Conservation (phyloP, 2,797 vertebrate genomes). For the Graptemys geographica region DNA sequence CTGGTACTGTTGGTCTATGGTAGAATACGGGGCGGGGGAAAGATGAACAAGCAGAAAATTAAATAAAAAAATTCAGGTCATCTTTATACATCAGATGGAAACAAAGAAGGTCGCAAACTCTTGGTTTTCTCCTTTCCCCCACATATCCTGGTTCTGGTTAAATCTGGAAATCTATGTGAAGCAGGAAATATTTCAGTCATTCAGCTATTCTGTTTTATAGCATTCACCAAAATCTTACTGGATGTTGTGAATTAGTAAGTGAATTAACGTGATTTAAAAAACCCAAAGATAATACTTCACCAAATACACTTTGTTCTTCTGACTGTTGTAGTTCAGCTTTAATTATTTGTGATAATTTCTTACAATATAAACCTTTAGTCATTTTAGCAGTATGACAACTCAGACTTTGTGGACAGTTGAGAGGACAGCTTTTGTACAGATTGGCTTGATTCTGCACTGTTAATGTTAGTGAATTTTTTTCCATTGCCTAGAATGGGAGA, state of each 20-base stretch:
- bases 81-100: background rate
- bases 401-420: too few species aligned
- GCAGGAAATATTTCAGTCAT: background rate
- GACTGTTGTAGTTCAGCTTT: background rate
- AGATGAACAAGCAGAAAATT: background rate
- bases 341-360: background rate
- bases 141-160: background rate
- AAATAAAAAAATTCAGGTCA: background rate
- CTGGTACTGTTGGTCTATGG: background rate
- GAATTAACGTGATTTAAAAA: background rate
- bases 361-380: background rate
- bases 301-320: background rate
- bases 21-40: background rate
- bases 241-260: background rate
- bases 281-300: background rate
- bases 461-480: background rate
- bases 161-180: background rate
- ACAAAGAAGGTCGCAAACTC: background rate
- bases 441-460: background rate
- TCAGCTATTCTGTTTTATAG: background rate
- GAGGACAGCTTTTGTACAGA: too few species aligned
- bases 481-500: background rate
- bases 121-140: background rate
- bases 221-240: background rate
- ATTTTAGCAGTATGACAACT: background rate